A percentile compares a stretch with the other conserved stretches of the same genome.
These are phyloP conservation scores for Trididemnum nubilum DNA, from an alignment of 23 tunicate species.

Conservation along the genomic window DNA sequence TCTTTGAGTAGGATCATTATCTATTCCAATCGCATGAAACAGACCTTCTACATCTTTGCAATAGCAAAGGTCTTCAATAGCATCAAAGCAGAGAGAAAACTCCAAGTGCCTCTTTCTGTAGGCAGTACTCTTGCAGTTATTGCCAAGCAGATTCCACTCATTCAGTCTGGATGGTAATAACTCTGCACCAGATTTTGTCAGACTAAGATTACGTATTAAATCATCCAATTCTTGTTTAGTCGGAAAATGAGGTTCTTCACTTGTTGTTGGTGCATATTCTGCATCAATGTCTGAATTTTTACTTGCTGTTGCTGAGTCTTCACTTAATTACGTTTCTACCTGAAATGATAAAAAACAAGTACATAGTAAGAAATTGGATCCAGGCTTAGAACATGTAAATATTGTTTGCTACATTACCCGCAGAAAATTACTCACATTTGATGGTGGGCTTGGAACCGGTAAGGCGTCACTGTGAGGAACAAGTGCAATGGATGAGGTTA, in stretches of 20 bases:
- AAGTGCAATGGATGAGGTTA: not conserved
- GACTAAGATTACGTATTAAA: constrained; percentile 2
- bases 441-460: not conserved
- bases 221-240: not conserved
- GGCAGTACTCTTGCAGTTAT: constrained; percentile 28
- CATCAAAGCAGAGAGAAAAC: not conserved
- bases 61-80: not conserved
- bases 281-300: not conserved
- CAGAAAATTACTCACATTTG: not conserved
- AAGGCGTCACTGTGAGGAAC: not conserved
- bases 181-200: constrained; percentile 24
- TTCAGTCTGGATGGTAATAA: constrained; percentile 32
- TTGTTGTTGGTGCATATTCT: not conserved
- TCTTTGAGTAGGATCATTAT: constrained; percentile 10
- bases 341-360: not conserved
- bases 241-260: not conserved
- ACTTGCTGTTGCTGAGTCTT: not conserved
- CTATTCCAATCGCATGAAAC: constrained; percentile 17
- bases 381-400: not conserved
- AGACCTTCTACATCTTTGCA: constrained; percentile 3
- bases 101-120: not conserved
- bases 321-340: not conserved
- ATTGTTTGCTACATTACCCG: not conserved
- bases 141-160: constrained; percentile 25
- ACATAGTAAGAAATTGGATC: not conserved